A percentile compares a stretch with the other conserved stretches of the same genome.
Evolutionary conservation across 2,797 vertebrate genomes (phyloP).

Genomic region (Spinus olivaceus): DNA sequence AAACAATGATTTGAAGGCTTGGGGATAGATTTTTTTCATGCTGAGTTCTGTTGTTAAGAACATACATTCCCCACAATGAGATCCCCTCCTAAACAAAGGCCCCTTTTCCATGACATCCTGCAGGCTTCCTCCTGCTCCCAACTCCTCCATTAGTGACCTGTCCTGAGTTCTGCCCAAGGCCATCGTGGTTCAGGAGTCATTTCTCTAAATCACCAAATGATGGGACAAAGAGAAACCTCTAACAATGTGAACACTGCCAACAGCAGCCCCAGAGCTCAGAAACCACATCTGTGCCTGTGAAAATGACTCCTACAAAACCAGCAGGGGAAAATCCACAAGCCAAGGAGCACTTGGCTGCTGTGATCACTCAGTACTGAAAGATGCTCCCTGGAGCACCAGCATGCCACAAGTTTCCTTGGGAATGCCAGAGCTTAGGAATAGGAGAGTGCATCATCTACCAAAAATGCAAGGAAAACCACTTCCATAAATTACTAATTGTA

Average conservation of each 20-base stretch:
- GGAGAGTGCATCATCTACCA: not conserved
- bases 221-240: not conserved
- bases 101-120: not conserved
- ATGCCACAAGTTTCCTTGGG: not conserved
- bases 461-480: not conserved
- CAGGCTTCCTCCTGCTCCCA: not conserved
- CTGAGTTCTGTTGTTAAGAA: not conserved
- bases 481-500: not conserved
- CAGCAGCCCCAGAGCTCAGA: not conserved
- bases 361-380: accelerated
- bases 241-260: accelerated
- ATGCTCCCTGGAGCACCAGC: not conserved
- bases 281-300: accelerated
- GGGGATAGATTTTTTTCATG: not conserved
- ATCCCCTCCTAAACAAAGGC: not conserved
- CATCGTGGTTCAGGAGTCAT: not conserved
- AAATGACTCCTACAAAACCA: accelerated
- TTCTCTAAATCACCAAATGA: not conserved
- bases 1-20: not conserved
- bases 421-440: not conserved
- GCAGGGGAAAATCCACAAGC: not conserved
- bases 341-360: not conserved
- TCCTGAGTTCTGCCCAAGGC: not conserved
- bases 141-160: not conserved
- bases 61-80: accelerated